Percentiles rank a stretch among this genome's conserved stretches.
Evolutionary conservation across 2,888 invertebrate species (phyloP).

Genomic region (Steinernema carpocapsae): DNA sequence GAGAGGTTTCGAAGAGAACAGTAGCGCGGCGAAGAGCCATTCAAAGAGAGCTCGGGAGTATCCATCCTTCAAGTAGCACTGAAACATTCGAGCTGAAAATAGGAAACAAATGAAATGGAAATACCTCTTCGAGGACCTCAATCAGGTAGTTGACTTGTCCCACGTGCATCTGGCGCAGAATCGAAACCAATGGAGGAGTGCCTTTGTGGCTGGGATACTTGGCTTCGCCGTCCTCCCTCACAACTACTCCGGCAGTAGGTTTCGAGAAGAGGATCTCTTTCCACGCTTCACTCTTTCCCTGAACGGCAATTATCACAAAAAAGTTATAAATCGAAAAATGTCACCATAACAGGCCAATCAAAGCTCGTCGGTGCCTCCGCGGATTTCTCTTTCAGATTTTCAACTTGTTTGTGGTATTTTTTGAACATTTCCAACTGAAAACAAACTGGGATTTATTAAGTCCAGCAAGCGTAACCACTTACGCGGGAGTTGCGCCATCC

Average conservation of each 20-base stretch:
- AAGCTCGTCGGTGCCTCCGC: not conserved
- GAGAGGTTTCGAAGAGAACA: slow-evolving; percentile 76
- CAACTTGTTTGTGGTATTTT: not conserved
- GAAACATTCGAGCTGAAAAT: not conserved
- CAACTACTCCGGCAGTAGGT: not conserved
- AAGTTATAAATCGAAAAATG: not conserved
- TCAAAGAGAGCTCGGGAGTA: slow-evolving; percentile 47
- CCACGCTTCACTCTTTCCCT: not conserved
- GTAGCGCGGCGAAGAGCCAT: slow-evolving; percentile 79
- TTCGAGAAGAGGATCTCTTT: not conserved
- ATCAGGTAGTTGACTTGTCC: slow-evolving; percentile 44
- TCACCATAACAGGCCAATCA: not conserved
- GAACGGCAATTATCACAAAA: not conserved
- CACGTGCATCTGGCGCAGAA: slow-evolving; percentile 42
- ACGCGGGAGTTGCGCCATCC: slow-evolving; percentile 14
- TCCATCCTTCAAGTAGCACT: slow-evolving; percentile 47
- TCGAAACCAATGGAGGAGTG: slow-evolving; percentile 46
- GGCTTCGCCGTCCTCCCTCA: not conserved
- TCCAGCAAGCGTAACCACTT: no score
- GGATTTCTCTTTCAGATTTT: not conserved
- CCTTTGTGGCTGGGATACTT: slow-evolving; percentile 46
- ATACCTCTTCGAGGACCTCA: slow-evolving; percentile 38
- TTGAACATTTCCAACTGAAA: not conserved
- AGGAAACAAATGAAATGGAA: not conserved
- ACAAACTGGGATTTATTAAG: not conserved